Evolutionary conservation across 2,888 invertebrate species (phyloP).

Genomic region (Chrysodeixis includens): DNA sequence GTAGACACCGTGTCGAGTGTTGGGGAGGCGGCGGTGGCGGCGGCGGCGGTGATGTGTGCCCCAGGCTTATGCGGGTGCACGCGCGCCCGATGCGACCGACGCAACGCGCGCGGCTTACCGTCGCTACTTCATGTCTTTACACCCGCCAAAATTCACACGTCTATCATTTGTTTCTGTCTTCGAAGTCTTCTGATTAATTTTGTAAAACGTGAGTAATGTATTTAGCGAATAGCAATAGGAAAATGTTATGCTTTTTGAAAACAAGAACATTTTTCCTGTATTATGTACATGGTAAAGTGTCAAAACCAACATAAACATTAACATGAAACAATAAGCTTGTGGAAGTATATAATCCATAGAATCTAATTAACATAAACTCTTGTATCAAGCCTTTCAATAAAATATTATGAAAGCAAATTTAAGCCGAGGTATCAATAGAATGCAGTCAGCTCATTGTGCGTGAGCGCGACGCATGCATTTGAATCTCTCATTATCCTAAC

Average conservation of each 20-base stretch:
- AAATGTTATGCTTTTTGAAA: too few relatives aligned
- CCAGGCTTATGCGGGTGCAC: constrained; percentile 78
- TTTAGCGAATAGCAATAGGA: too few relatives aligned
- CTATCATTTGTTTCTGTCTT: constrained; percentile 60
- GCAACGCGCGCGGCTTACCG: constrained; percentile 9
- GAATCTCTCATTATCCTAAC: constrained; percentile 1
- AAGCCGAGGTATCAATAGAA: neutral
- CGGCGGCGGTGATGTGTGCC: constrained; percentile 53
- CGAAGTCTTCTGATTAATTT: constrained; percentile 32
- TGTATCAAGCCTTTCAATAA: neutral
- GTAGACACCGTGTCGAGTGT: constrained; percentile 81
- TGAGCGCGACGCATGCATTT: neutral
- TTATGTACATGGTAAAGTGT: too few relatives aligned
- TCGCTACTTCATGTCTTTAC: constrained; percentile 22
- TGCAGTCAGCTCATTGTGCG: neutral
- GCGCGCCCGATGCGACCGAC: constrained; percentile 53
- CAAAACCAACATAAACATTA: too few relatives aligned
- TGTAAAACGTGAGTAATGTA: neutral
- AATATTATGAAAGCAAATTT: neutral
- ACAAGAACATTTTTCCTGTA: too few relatives aligned
- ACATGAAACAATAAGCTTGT: neutral
- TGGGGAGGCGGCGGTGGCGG: constrained; percentile 52
- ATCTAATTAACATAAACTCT: neutral
- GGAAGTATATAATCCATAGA: neutral
- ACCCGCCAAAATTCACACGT: constrained; percentile 54